These are phyloP conservation scores for Terebella lapidaria DNA, from an alignment of 2,888 invertebrate species.

Conservation along the genomic window DNA sequence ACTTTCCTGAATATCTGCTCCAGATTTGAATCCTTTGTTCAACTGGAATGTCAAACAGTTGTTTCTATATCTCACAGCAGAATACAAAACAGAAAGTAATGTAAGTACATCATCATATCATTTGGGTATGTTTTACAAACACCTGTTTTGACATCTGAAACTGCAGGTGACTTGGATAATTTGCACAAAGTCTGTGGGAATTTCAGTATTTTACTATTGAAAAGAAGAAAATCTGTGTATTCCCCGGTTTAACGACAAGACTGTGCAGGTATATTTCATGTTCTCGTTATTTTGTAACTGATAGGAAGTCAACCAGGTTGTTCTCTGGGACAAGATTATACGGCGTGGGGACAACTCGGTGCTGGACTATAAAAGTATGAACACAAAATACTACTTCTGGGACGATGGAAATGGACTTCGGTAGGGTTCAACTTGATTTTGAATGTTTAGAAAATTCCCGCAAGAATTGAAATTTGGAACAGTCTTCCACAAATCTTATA, in stretches of 20 bases:
- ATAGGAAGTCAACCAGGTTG: constrained; percentile 65
- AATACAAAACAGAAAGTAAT: constrained; percentile 85
- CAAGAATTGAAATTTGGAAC: too few species aligned
- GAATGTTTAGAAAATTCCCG: not conserved
- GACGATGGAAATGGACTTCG: constrained; percentile 96
- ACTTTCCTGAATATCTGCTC: too few species aligned
- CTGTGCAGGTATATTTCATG: too few species aligned
- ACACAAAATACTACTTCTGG: constrained; percentile 99
- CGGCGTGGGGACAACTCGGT: constrained; percentile 88
- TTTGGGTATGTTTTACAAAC: too few species aligned
- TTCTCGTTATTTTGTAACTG: too few species aligned
- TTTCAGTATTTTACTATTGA: too few species aligned
- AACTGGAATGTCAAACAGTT: constrained; percentile 99
- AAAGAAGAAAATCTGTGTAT: too few species aligned
- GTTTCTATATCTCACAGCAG: constrained; percentile 93
- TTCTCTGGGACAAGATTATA: constrained; percentile 98
- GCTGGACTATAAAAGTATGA: constrained; percentile 86
- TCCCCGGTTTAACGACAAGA: too few species aligned
- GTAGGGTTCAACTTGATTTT: constrained; percentile 59
- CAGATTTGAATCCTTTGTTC: constrained; percentile 77
- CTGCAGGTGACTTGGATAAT: too few species aligned
- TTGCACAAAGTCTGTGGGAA: too few species aligned
- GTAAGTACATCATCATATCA: constrained; percentile 59
- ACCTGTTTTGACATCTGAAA: too few species aligned
- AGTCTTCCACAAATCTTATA: too few species aligned